Percentiles rank a stretch among this genome's conserved stretches.
phyloP scores from a whole-genome alignment of 2,113 vertebrate genomes.

The Muntiacus muntjak region DNA sequence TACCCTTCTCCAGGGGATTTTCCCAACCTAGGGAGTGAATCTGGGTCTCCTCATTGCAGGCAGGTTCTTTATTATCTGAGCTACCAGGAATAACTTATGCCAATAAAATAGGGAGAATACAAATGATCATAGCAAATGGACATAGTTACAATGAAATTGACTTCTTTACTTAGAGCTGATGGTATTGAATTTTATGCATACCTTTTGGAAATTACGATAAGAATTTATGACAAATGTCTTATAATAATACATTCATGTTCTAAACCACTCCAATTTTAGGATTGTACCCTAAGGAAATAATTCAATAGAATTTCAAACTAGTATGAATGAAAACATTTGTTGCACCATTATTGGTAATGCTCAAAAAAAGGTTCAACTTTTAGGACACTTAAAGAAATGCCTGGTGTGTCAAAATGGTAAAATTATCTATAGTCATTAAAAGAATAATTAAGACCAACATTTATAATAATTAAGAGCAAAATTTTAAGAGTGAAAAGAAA shows the following conservation, averaged over 20 bases:
- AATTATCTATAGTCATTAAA: not conserved
- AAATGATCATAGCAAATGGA: not conserved
- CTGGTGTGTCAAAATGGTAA: not conserved
- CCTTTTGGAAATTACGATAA: not conserved
- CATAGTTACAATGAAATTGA: not conserved
- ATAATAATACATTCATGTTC: not conserved
- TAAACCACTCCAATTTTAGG: not conserved
- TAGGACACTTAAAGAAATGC: not conserved
- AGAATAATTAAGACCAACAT: not conserved
- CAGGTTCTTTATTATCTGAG: not conserved
- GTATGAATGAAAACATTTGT: not conserved
- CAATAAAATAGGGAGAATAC: not conserved
- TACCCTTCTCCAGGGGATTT: not conserved
- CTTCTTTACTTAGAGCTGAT: not conserved
- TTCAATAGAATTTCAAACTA: not conserved
- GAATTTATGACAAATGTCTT: not conserved
- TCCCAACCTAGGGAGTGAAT: not conserved
- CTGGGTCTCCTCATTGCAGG: not conserved
- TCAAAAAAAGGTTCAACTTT: not conserved
- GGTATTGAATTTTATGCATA: not conserved
- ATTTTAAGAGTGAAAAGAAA: not conserved
- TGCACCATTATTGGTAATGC: not conserved
- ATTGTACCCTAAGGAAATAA: not conserved
- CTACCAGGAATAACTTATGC: not conserved
- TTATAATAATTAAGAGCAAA: not conserved